phyloP scores from a whole-genome alignment of 2,888 invertebrate species.

The Sipunculus nudus region DNA sequence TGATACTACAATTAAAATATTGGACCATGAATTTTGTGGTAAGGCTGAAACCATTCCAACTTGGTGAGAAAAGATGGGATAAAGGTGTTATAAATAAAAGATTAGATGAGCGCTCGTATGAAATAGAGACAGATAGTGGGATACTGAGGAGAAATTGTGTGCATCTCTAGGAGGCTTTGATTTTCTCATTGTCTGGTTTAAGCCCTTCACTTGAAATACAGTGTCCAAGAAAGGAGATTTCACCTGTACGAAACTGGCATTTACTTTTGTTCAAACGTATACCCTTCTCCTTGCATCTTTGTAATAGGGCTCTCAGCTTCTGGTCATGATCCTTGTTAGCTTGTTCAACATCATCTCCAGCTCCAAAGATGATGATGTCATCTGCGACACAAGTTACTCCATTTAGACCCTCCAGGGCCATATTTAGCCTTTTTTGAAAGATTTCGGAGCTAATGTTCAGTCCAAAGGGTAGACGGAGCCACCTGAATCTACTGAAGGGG shows the following conservation, averaged over 20 bases:
- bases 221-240: slow-evolving; percentile 34
- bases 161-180: slow-evolving; percentile 35
- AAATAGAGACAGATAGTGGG: too few relatives aligned
- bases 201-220: slow-evolving; percentile 29
- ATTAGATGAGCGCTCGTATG: too few relatives aligned
- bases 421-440: slow-evolving; percentile 32
- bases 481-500: slow-evolving; percentile 39
- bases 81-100: too few relatives aligned
- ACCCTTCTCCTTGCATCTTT: slow-evolving; percentile 17
- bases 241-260: slow-evolving; percentile 23
- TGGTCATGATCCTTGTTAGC: slow-evolving; percentile 32
- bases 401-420: slow-evolving; percentile 36
- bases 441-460: slow-evolving; percentile 36
- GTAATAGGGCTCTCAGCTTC: slow-evolving; percentile 25
- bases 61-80: too few relatives aligned
- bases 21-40: too few relatives aligned
- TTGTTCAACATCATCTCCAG: slow-evolving; percentile 23
- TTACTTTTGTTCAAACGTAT: slow-evolving; percentile 23
- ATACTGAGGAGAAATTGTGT: too few relatives aligned
- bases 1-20: too few relatives aligned
- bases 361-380: slow-evolving; percentile 37
- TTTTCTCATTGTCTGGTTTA: slow-evolving; percentile 28
- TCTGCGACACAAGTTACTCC: slow-evolving; percentile 39
- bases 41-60: too few relatives aligned
- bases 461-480: slow-evolving; percentile 37